Base-by-base conservation (phyloP, 92 coral and sea anemone genomes). In the Porites divaricata region DNA sequence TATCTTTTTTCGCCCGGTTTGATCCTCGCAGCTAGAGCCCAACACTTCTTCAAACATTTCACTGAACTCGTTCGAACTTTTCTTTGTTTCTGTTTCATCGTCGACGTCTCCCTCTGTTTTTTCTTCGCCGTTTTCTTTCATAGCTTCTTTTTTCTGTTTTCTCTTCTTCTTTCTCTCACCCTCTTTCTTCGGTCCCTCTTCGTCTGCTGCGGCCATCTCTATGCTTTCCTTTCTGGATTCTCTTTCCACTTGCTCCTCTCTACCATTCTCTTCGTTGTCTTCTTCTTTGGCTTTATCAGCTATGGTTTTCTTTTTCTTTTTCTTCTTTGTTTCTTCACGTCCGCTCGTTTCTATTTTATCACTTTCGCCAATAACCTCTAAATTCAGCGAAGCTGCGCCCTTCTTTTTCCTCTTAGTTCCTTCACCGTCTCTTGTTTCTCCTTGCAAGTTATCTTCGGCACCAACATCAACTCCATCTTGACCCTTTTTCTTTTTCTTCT, bases 191-290 rank as follows among this genome's bases (percentile, higher is more conserved):
- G 12, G 3, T 17, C 13, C 8, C 58, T 51, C 51, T n/a, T 51
- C 48, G 28, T 70, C 50, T 61, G 68, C 52, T 61, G 52, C 51
- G 28, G 25, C 49, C 56, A 35, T 35, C 45, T 82, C 65, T 28
- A 74, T 49, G 63, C 63, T 66, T 83, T 72, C 73, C 65, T 71
- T 83, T 49, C 75, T 24, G 72, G 64, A 72, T 86, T 11, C 63
- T 80, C 22, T 80, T 73, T 57, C 24, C 53, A 61, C 24, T 61
- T n/a, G 50, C 68, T 26, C 51, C 67, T 4, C 64, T 1, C 15
- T 48, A 6, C 45, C 49, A 8, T 79, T 23, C 15, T 10, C 15
- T 23, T 14, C 66, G 23, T 23, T 25, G 22, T 13, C 59, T 16
- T 57, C 54, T 13, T 28, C 52, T 22, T 22, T 2, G 1, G 51